Percentiles rank a stretch among this genome's conserved stretches.
Evolutionary conservation across 2,113 vertebrate genomes (phyloP).

Genomic region (Sinocyclocheilus maitianheensis): DNA sequence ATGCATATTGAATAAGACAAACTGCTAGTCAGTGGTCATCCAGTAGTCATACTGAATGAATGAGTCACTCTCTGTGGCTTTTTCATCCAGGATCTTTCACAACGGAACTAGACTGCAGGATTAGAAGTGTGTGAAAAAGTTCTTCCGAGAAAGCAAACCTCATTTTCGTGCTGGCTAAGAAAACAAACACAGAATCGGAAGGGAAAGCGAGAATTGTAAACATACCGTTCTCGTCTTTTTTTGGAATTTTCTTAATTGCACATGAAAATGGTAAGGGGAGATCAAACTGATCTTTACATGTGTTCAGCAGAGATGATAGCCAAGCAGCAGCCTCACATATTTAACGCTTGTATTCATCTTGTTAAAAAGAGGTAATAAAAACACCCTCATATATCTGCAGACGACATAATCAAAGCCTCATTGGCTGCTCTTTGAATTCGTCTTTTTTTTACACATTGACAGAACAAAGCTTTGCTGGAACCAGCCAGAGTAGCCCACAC

Average conservation of each 20-base stretch:
- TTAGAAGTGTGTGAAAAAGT: slow-evolving; percentile 48
- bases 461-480: slow-evolving; percentile 51
- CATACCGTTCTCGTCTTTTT: slow-evolving; percentile 25
- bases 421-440: slow-evolving; percentile 48
- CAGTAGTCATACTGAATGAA: slow-evolving; percentile 17
- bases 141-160: slow-evolving; percentile 43
- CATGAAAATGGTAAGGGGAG: slow-evolving; percentile 24
- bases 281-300: slow-evolving; percentile 39
- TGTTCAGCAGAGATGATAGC: slow-evolving; percentile 38
- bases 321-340: slow-evolving; percentile 39
- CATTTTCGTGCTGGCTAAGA: slow-evolving; percentile 50
- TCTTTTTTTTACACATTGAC: slow-evolving; percentile 41
- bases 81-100: slow-evolving; percentile 42
- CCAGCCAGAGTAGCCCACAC: slow-evolving; percentile 29
- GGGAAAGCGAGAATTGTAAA: slow-evolving; percentile 56
- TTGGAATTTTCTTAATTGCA: slow-evolving; percentile 48
- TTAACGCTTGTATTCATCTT: slow-evolving; percentile 52
- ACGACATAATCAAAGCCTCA: slow-evolving; percentile 54
- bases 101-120: slow-evolving; percentile 19
- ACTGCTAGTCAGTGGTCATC: slow-evolving; percentile 20
- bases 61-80: slow-evolving; percentile 33
- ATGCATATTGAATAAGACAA: background rate
- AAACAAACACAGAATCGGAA: slow-evolving; percentile 56
- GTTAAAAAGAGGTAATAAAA: slow-evolving; percentile 57
- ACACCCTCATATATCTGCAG: slow-evolving; percentile 37